phyloP scores from a whole-genome alignment of 2,888 invertebrate genomes.

The Marasmarcha lunaedactyla region DNA sequence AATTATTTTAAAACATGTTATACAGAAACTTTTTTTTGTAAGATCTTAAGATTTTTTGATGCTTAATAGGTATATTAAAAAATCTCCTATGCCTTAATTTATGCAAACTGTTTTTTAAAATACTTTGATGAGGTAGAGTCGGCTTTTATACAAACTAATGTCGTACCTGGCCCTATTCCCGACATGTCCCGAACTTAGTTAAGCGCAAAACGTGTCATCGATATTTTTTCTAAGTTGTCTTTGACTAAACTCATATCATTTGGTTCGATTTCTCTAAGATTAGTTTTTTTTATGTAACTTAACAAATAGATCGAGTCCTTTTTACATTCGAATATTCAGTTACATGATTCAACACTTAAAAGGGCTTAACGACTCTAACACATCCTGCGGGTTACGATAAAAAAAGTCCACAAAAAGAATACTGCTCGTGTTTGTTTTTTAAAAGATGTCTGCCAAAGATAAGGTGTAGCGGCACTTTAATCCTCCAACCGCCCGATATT shows the following conservation, averaged over 20 bases:
- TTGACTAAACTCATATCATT: conserved; percentile 68
- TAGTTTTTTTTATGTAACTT: conserved; percentile 63
- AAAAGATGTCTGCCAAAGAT: conserved; percentile 68
- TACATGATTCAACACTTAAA: conserved; percentile 72
- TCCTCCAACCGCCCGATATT: conserved; percentile 65
- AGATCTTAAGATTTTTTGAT: no score
- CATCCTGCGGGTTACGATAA: conserved; percentile 70
- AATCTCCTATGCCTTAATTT: no score
- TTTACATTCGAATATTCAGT: conserved; percentile 67
- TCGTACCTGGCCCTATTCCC: conserved; percentile 40
- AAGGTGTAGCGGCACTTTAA: conserved; percentile 67
- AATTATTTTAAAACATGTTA: not conserved
- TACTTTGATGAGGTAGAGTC: conserved; percentile 57
- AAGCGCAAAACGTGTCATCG: conserved; percentile 52
- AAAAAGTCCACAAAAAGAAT: conserved; percentile 65
- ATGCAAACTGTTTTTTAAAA: conserved; percentile 27
- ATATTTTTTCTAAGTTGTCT: conserved; percentile 63
- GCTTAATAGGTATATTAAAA: no score
- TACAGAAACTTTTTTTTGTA: no score
- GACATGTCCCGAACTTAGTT: conserved; percentile 44
- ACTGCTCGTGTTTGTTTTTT: conserved; percentile 68
- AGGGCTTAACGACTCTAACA: conserved; percentile 71
- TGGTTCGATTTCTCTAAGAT: conserved; percentile 66
- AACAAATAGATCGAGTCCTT: conserved; percentile 68
- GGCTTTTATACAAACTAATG: conserved; percentile 41